phyloP scores from a whole-genome alignment of 2,113 vertebrate species.

The Pituophis catenifer region DNA sequence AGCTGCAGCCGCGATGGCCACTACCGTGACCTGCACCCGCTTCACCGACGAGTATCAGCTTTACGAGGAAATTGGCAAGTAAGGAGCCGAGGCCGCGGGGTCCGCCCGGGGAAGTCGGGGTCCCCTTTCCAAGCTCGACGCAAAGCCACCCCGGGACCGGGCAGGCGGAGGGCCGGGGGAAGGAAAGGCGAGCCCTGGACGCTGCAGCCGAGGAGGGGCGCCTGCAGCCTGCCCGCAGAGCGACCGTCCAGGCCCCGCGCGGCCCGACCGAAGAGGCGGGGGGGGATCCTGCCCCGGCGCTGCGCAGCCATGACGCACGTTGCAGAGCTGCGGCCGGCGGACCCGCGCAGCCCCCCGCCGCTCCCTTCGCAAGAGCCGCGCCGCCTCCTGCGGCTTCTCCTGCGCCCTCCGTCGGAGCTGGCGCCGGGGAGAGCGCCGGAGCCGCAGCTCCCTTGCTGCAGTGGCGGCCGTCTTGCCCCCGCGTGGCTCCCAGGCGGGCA shows the following conservation, averaged over 20 bases:
- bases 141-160: background rate
- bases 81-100: constrained; percentile 63
- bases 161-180: background rate
- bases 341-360: background rate
- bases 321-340: background rate
- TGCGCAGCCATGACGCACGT: constrained; percentile 37
- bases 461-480: background rate
- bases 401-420: background rate
- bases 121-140: background rate
- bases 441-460: background rate
- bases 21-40: constrained; percentile 86
- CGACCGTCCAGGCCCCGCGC: background rate
- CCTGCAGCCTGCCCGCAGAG: background rate
- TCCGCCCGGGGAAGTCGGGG: background rate
- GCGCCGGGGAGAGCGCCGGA: background rate
- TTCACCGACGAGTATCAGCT: constrained; percentile 94
- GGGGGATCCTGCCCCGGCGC: background rate
- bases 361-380: background rate
- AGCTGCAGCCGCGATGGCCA: constrained; percentile 79
- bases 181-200: background rate
- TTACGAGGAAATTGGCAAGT: constrained; percentile 96
- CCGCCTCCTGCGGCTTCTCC: background rate
- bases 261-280: background rate
- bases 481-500: background rate
- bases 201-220: background rate